A percentile compares a stretch with the other conserved stretches of the same genome.
These are phyloP conservation scores for Eulimnadia texana DNA, from an alignment of 1,140 invertebrate species.

Conservation along the genomic window DNA sequence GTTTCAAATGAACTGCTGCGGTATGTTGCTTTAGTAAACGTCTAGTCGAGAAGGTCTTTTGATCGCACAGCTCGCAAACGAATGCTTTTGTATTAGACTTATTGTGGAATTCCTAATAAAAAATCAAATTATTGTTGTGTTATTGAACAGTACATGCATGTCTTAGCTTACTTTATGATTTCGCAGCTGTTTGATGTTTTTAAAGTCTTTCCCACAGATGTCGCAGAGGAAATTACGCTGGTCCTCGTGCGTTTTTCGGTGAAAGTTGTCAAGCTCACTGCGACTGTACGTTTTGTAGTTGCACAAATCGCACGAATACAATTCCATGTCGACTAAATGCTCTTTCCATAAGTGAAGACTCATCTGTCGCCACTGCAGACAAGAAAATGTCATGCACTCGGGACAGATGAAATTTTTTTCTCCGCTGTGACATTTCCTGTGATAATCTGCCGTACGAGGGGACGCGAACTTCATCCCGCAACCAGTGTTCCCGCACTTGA, in stretches of 20 bases:
- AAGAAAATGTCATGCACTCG: constrained; percentile 42
- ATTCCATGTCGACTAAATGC: constrained; percentile 32
- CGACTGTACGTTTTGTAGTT: constrained; percentile 36
- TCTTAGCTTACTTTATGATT: constrained; percentile 29
- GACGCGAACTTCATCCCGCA: constrained; percentile 33
- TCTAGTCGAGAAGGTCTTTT: constrained; percentile 52
- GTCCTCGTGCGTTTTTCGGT: constrained; percentile 49
- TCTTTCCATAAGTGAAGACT: constrained; percentile 32
- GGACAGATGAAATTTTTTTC: constrained; percentile 39
- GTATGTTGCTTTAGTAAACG: constrained; percentile 61
- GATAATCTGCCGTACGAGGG: constrained; percentile 35
- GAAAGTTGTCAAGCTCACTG: constrained; percentile 45
- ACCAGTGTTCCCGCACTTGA: constrained; percentile 25
- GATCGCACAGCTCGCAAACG: constrained; percentile 49
- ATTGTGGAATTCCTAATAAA: constrained; percentile 27
- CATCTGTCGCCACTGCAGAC: constrained; percentile 28
- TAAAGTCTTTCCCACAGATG: constrained; percentile 55
- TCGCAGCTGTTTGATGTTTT: constrained; percentile 53
- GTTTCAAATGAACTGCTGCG: constrained; percentile 57
- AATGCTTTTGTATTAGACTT: constrained; percentile 18
- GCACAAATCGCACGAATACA: constrained; percentile 32
- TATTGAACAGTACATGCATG: neutral
- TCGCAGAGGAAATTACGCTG: constrained; percentile 45
- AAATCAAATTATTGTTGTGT: constrained; percentile 10
- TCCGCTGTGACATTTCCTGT: constrained; percentile 41